phyloP scores from a whole-genome alignment of 2,888 invertebrate genomes.

The Punctoribates punctum region DNA sequence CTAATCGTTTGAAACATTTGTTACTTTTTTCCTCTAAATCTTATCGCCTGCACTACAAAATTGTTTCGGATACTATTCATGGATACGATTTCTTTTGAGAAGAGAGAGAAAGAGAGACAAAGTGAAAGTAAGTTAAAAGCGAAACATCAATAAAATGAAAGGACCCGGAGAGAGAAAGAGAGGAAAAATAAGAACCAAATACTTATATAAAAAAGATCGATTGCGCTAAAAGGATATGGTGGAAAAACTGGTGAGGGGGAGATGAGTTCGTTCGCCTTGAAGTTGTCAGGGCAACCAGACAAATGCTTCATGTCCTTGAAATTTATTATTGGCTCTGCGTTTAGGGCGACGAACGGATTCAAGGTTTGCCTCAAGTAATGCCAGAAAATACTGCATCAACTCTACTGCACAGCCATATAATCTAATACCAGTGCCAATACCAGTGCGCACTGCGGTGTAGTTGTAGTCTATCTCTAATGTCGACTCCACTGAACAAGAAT shows the following conservation, averaged over 20 bases:
- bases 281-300: conserved; percentile 35
- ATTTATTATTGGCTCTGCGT: conserved; percentile 30
- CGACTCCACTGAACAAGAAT: too few species aligned
- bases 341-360: conserved; percentile 41
- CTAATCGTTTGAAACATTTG: too few species aligned
- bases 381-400: neutral
- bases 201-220: neutral
- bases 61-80: neutral
- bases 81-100: neutral
- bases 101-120: neutral
- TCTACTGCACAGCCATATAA: neutral
- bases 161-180: neutral
- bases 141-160: neutral
- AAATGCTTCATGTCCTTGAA: conserved; percentile 29
- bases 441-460: neutral
- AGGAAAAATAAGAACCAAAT: neutral
- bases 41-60: neutral
- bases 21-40: too few species aligned
- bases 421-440: neutral
- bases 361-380: conserved; percentile 34
- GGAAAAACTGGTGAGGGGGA: conserved; percentile 10
- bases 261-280: conserved; percentile 42
- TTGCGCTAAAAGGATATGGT: conserved; percentile 8
- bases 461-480: neutral
- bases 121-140: conserved; percentile 12